Conservation (phyloP, 2,888 invertebrate species). For the Plutella xylostella region DNA sequence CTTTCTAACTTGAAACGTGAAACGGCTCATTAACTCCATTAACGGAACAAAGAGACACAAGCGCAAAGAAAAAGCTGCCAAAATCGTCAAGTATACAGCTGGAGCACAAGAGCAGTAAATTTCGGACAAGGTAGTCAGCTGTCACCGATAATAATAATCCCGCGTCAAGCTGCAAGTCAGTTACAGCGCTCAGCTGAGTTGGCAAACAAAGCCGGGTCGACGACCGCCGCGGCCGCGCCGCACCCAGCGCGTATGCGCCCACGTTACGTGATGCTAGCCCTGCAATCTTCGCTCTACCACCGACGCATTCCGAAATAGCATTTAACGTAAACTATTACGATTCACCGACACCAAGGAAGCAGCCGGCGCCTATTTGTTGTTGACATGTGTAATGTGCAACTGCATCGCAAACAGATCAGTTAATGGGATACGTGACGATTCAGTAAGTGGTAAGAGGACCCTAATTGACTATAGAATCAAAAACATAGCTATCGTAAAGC, state of each 20-base stretch:
- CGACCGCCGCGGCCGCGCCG: slow-evolving; percentile 48
- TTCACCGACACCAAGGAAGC: too few relatives aligned
- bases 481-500: too few relatives aligned
- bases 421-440: background rate
- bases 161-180: slow-evolving; percentile 3
- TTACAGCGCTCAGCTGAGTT: slow-evolving; percentile 43
- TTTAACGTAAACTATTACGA: background rate
- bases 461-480: too few relatives aligned
- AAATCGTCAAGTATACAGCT: too few relatives aligned
- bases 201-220: slow-evolving; percentile 68
- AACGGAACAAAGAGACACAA: too few relatives aligned
- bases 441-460: too few relatives aligned
- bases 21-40: too few relatives aligned
- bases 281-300: background rate
- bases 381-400: too few relatives aligned
- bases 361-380: too few relatives aligned
- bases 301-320: background rate
- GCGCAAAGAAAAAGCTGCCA: too few relatives aligned
- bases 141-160: slow-evolving; percentile 31
- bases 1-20: too few relatives aligned
- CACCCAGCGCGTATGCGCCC: slow-evolving; percentile 48
- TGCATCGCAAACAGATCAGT: background rate
- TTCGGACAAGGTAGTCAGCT: slow-evolving; percentile 20
- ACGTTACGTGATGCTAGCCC: slow-evolving; percentile 36
- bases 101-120: too few relatives aligned